Base-by-base conservation (phyloP, 2,113 vertebrate species). In the Hypocryptadius cinnamomeus region DNA sequence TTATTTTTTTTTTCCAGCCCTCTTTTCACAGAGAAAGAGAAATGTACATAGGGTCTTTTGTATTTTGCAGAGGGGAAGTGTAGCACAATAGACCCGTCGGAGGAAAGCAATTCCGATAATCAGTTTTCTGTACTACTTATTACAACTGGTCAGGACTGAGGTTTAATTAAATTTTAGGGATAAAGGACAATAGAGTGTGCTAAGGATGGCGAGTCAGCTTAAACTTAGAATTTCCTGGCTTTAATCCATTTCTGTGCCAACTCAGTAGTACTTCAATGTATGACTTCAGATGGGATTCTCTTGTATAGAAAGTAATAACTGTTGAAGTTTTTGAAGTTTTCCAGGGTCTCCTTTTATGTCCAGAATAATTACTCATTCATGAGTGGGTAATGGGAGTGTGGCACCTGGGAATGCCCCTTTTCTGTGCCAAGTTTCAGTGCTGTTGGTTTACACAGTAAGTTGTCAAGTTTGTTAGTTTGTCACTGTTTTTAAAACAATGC, bases 101-200 rank as follows among this genome's bases (percentile, higher is more conserved):
- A 93, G 97, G 89, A 87, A 95, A 97, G 95, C 96, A 97, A 97
- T 97, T 97, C 95, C 77, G 89, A 92, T 97, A 97, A 96, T 95
- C 95, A 96, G 90, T 97, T 97, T 97, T 97, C 96, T 97, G 88
- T 97, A 96, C 93, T 94, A 81, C 97, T 98, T 97, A 89, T 85
- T 95, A 92, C 92, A 95, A 91, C 96, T 96, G 93, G 87, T 96
- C 94, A 95, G 95, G 97, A 87, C 85, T 96, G 82, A 88, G 90
- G 88, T 98, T 98, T 98, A 98, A 98, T 98, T 98, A 98, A 97
- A 97, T 97, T 97, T 97, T 94, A 50, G 85, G 90, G 92, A 96
- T 96, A 96, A 94, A 96, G 96, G 92, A 97, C 97, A 97, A 97
- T 97, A 79, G 96, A 27, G n/a, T 92, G 80, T 76, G 94, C 96